Conservation (phyloP, 2,113 vertebrate species). For the Herpetotheres cachinnans region DNA sequence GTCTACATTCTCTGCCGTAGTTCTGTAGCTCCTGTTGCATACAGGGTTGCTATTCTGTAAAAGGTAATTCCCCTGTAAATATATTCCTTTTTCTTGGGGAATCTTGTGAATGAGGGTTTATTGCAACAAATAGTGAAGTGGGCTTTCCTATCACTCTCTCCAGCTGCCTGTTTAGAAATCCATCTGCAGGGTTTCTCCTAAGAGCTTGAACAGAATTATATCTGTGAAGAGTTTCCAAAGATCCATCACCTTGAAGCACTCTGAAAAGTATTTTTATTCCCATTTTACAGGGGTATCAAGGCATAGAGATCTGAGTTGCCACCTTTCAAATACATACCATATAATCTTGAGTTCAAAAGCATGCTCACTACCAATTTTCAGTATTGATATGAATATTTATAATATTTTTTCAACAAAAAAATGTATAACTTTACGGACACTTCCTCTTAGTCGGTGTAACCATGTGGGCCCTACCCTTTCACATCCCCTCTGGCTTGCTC, state of each 20-base stretch:
- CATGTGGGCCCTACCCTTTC: not conserved
- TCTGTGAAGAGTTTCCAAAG: not conserved
- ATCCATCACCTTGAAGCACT: not conserved
- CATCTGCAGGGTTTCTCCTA: not conserved
- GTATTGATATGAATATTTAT: not conserved
- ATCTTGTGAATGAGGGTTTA: not conserved
- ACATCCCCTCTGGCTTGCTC: not conserved
- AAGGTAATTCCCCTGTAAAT: not conserved
- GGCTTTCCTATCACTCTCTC: not conserved
- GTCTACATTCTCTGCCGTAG: not conserved
- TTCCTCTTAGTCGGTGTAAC: not conserved
- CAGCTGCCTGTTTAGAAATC: constrained; percentile 12
- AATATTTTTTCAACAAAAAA: not conserved
- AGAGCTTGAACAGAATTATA: not conserved
- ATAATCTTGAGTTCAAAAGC: not conserved
- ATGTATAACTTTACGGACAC: not conserved
- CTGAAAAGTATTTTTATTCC: not conserved
- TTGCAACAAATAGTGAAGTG: not conserved
- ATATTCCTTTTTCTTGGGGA: not conserved
- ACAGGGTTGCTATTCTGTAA: not conserved
- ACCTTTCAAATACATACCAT: not conserved
- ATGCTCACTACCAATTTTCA: not conserved
- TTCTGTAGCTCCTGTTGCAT: not conserved
- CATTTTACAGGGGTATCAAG: not conserved
- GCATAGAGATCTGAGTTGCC: not conserved